These are phyloP conservation scores for Chaetogeoica ovagalla DNA, from an alignment of 2,888 invertebrate species.

Conservation along the genomic window DNA sequence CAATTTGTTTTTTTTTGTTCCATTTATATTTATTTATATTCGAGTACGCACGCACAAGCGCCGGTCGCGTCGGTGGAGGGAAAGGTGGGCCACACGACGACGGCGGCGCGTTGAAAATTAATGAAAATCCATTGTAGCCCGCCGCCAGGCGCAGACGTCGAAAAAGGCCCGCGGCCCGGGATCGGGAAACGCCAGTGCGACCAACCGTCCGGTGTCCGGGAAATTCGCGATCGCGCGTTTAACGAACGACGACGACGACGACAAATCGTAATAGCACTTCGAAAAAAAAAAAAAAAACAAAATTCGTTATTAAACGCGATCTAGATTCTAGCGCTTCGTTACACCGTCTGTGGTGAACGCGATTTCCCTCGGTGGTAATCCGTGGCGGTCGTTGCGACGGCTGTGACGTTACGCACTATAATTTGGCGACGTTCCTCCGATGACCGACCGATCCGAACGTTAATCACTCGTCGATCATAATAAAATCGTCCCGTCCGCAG, in stretches of 20 bases:
- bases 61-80: no score
- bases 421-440: no score
- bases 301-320: constrained; percentile 49
- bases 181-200: constrained; percentile 1
- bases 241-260: background rate
- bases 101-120: background rate
- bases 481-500: background rate
- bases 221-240: constrained; percentile 12
- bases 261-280: constrained; percentile 23
- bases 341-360: constrained; percentile 15
- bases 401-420: background rate
- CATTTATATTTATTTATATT: background rate
- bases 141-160: background rate
- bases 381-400: background rate
- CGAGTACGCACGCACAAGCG: background rate
- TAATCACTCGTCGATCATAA: no score
- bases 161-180: background rate
- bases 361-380: background rate
- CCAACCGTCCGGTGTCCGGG: constrained; percentile 6
- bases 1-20: background rate
- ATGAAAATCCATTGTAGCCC: constrained; percentile 41
- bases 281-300: constrained; percentile 40
- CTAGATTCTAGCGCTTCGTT: constrained; percentile 29
- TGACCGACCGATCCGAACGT: background rate
- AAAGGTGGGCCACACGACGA: background rate